Evolutionary conservation across 30 jellyfish, hydroid and myxozoan species (phyloP).

Genomic region (Turritopsis dohrnii): DNA sequence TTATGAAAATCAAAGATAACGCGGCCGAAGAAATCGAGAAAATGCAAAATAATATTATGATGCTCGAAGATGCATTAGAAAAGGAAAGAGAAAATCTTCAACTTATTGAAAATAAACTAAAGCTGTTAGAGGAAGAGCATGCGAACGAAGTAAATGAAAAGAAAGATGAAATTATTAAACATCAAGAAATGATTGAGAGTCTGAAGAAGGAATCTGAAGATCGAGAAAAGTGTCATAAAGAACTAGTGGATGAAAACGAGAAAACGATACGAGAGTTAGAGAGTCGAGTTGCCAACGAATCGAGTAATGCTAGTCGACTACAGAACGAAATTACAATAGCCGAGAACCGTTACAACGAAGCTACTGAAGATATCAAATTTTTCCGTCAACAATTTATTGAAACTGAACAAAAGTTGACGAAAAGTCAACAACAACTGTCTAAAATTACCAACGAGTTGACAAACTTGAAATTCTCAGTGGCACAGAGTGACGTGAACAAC

Average conservation of each 20-base stretch:
- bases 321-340: conserved; percentile 23
- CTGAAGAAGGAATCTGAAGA: conserved; percentile 8
- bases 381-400: conserved; percentile 32
- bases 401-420: conserved; percentile 25
- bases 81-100: conserved; percentile 17
- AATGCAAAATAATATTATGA: background rate
- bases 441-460: conserved; percentile 13
- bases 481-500: background rate
- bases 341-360: conserved; percentile 33
- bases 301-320: conserved; percentile 27
- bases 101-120: background rate
- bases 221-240: background rate
- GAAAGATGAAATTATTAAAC: background rate
- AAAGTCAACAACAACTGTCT: conserved; percentile 12
- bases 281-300: conserved; percentile 38
- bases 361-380: conserved; percentile 22
- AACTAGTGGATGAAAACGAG: conserved; percentile 5
- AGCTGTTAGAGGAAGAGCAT: conserved; percentile 1
- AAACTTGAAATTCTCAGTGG: background rate
- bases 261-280: conserved; percentile 24
- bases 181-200: conserved; percentile 11
- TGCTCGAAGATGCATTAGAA: conserved; percentile 3
- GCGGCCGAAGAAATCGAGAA: background rate
- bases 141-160: conserved; percentile 12
- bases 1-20: background rate